Percentiles rank a stretch among this genome's conserved stretches.
phyloP scores from a whole-genome alignment of 2,888 invertebrate genomes.

The Cecidostiba fungosa region DNA sequence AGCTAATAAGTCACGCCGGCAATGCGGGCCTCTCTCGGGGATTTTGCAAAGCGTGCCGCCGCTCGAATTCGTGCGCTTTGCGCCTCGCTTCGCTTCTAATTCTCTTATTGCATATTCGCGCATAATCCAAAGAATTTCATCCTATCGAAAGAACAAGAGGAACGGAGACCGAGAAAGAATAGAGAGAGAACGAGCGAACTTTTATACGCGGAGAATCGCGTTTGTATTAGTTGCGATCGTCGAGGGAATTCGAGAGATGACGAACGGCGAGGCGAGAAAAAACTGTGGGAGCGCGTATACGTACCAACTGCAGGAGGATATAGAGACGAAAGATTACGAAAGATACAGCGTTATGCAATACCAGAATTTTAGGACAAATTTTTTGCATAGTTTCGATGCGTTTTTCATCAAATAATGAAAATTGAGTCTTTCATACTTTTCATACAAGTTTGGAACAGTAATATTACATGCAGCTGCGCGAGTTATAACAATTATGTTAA shows the following conservation, averaged over 20 bases:
- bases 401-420: not conserved
- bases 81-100: conserved; percentile 17
- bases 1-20: conserved; percentile 59
- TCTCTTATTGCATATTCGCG: conserved; percentile 36
- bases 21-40: conserved; percentile 29
- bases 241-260: conserved; percentile 8
- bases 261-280: not conserved
- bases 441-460: not conserved
- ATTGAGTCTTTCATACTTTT: not conserved
- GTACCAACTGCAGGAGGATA: not conserved
- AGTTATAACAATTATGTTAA: too few relatives aligned
- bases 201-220: not conserved
- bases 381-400: not conserved
- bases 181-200: not conserved
- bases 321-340: not conserved
- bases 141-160: not conserved
- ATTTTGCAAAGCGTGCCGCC: conserved; percentile 47
- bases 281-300: not conserved
- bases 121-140: conserved; percentile 41
- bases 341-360: conserved; percentile 14
- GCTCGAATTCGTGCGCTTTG: conserved; percentile 36
- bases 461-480: too few relatives aligned
- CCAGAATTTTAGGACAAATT: conserved; percentile 25
- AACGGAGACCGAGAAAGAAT: not conserved
- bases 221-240: conserved; percentile 3